Percentiles rank a stretch among this genome's conserved stretches.
Conservation (phyloP, 1,140 invertebrate species). For the Bursaphelenchus mucronatus region DNA sequence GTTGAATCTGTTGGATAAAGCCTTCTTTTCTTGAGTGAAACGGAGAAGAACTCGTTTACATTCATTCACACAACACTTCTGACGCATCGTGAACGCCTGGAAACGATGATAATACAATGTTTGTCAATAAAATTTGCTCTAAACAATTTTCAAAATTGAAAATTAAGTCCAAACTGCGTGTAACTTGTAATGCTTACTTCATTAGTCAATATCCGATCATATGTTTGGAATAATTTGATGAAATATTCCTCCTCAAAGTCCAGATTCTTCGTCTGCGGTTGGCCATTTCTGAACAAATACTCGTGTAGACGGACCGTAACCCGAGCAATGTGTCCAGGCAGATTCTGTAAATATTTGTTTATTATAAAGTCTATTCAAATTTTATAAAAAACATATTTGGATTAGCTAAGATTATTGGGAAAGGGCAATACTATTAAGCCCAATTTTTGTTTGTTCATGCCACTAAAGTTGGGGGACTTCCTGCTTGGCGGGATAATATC, state of each 20-base stretch:
- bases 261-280: conserved; percentile 18
- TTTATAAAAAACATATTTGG: background rate
- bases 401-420: too few species aligned
- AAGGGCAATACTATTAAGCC: too few species aligned
- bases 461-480: too few species aligned
- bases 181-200: conserved; percentile 25
- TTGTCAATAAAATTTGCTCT: background rate
- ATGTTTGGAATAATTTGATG: conserved; percentile 31
- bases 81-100: conserved; percentile 17
- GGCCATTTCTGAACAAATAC: conserved; percentile 18
- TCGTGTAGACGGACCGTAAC: conserved; percentile 26
- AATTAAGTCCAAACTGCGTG: too few species aligned
- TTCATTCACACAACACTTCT: conserved; percentile 13
- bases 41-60: conserved; percentile 10
- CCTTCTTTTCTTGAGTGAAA: background rate
- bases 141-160: too few species aligned
- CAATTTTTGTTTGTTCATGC: too few species aligned
- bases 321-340: conserved; percentile 30
- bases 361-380: too few species aligned
- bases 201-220: conserved; percentile 25
- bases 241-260: conserved; percentile 35
- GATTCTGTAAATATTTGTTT: conserved; percentile 25
- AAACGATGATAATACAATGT: background rate
- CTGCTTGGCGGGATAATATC: too few species aligned
- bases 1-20: too few species aligned